Percentiles rank a stretch among this genome's conserved stretches.
Conservation (phyloP, 2,888 invertebrate genomes). For the Cheiracanthium punctorium region DNA sequence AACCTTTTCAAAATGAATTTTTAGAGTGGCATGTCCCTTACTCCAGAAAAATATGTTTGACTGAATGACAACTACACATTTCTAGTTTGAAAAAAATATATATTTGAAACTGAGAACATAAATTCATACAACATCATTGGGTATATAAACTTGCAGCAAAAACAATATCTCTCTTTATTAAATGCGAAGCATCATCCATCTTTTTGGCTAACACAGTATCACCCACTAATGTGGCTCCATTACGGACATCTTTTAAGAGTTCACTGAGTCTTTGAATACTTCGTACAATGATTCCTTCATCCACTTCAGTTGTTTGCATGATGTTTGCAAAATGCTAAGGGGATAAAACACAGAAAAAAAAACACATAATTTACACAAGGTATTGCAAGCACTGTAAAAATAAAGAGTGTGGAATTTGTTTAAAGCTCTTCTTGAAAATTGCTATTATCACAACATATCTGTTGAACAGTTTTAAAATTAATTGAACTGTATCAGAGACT, state of each 20-base stretch:
- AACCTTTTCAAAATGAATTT: no score
- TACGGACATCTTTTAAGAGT: slow-evolving; percentile 90
- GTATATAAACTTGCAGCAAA: slow-evolving; percentile 95
- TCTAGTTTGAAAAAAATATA: no score
- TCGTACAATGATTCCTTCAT: slow-evolving; percentile 97
- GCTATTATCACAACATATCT: no score
- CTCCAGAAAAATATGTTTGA: no score
- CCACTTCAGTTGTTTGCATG: slow-evolving; percentile 92
- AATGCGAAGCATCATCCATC: slow-evolving; percentile 94
- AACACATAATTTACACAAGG: background rate
- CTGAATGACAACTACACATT: no score
- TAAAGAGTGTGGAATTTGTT: no score
- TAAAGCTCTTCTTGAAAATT: no score
- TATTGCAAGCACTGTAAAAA: no score
- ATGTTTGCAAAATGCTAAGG: slow-evolving; percentile 96
- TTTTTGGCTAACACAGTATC: slow-evolving; percentile 92
- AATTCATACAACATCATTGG: background rate
- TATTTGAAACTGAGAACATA: no score
- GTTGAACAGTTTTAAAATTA: no score
- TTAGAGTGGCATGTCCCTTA: no score
- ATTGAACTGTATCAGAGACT: no score
- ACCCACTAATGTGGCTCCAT: slow-evolving; percentile 94
- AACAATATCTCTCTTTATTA: slow-evolving; percentile 97
- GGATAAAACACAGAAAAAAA: slow-evolving; percentile 70
- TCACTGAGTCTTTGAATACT: slow-evolving; percentile 98